Evolutionary conservation across 2,113 vertebrate species (phyloP).

Genomic region (Melierax canorus): DNA sequence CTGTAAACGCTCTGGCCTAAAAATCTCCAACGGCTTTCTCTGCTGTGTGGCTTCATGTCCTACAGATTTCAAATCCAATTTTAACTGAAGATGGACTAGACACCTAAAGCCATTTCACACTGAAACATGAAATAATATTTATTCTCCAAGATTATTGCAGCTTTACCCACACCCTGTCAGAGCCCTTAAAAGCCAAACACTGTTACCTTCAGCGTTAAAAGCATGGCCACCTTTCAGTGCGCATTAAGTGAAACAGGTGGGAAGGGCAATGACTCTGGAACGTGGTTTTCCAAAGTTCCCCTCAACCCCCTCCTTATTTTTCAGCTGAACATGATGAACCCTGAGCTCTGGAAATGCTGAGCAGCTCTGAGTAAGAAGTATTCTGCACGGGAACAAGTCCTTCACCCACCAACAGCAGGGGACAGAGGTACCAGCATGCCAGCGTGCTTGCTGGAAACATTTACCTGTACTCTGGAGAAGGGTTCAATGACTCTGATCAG

Average conservation of each 20-base stretch:
- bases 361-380: not conserved
- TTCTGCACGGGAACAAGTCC: not conserved
- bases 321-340: not conserved
- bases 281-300: not conserved
- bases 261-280: not conserved
- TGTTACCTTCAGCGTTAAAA: not conserved
- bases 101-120: not conserved
- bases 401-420: not conserved
- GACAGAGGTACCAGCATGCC: not conserved
- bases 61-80: not conserved
- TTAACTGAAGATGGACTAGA: not conserved
- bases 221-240: fast-evolving
- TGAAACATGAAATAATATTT: not conserved
- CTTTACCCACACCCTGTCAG: not conserved
- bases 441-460: not conserved
- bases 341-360: not conserved
- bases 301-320: not conserved
- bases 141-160: not conserved
- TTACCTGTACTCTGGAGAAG: conserved; percentile 98
- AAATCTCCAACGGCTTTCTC: not conserved
- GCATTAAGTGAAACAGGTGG: not conserved
- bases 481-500: conserved; percentile 98
- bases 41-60: not conserved
- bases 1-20: not conserved
- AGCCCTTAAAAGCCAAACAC: not conserved